Base-by-base conservation (phyloP, 1,140 invertebrate genomes). In the Cyrtorhinus lividipennis region DNA sequence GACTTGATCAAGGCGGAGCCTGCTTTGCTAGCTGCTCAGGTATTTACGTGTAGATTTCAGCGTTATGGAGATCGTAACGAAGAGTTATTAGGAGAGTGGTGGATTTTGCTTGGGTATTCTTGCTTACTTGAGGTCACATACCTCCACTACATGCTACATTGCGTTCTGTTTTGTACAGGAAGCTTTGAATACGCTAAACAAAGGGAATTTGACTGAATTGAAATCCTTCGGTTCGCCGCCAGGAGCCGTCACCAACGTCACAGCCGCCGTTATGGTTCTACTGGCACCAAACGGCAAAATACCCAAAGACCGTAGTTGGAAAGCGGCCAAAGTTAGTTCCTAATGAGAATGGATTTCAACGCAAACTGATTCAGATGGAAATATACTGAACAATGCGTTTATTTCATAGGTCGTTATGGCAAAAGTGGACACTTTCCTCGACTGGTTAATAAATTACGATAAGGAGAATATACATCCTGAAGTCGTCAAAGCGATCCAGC, bases 391-490 rank as follows among this genome's bases (percentile, higher is more conserved):
- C n/a, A n/a, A n/a, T n/a, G n/a, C n/a, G n/a, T n/a, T 38, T 15
- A 38, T 38, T 38, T 38, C 30, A 38, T 65, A 87, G 83, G 82
- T 88, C 62, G 82, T 86, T 67, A 97, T 98, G 93, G 88, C 86
- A 15, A 96, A 96, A 80, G 88, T 96, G 0, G 92, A 96, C 70
- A 76, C 84, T 3, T 97, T 97, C 72, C 74, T 98, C 23, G 92
- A 96, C 73, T 74, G 83, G 0, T 75, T 98, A 0, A 88, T 93
- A 48, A 92, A 89, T 72, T 96, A 96, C 71, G 92, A 97, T 71
- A 98, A 98, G 72, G 92, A 98, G 76, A 92, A 95, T 70, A 96
- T 97, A 67, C 93, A 93, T 72, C 90, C 92, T 0, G 88, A 91
- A 73, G 87, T 94, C 53, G 89, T 87, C 56, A 95, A 95, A 76